Percentiles rank a stretch among this genome's conserved stretches.
Evolutionary conservation across 2,888 invertebrate species (phyloP).

Genomic region (Latheticus oryzae): DNA sequence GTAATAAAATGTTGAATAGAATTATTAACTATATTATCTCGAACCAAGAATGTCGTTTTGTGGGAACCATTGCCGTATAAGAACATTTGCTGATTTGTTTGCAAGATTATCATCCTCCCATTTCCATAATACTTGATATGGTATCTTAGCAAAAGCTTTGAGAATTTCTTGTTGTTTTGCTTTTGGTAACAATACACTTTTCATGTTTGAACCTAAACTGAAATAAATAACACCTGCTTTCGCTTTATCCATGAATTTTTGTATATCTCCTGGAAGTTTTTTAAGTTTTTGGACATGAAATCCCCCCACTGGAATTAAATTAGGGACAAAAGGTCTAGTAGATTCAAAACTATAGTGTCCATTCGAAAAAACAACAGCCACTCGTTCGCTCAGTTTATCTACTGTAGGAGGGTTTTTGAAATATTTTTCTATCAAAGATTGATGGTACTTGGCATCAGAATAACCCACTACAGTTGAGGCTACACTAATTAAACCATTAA

Average conservation of each 20-base stretch:
- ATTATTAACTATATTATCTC: too few relatives aligned
- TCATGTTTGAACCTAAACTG: slow-evolving; percentile 47
- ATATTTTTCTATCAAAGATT: slow-evolving; percentile 46
- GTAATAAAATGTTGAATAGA: too few relatives aligned
- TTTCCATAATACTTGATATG: slow-evolving; percentile 76
- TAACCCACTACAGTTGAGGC: slow-evolving; percentile 28
- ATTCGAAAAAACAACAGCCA: slow-evolving; percentile 54
- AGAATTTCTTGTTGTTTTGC: slow-evolving; percentile 62
- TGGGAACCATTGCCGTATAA: slow-evolving; percentile 74
- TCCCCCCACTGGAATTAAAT: slow-evolving; percentile 57
- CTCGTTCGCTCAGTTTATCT: slow-evolving; percentile 46
- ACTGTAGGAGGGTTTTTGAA: slow-evolving; percentile 53
- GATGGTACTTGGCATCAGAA: slow-evolving; percentile 37
- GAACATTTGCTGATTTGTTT: slow-evolving; percentile 70
- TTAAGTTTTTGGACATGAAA: slow-evolving; percentile 50
- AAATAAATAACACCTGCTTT: slow-evolving; percentile 53
- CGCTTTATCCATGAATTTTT: slow-evolving; percentile 49
- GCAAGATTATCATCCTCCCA: slow-evolving; percentile 67
- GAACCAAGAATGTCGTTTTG: slow-evolving; percentile 65
- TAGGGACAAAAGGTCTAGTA: slow-evolving; percentile 55
- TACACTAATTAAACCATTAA: slow-evolving; percentile 24
- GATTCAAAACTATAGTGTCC: slow-evolving; percentile 54
- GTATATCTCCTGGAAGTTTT: slow-evolving; percentile 39
- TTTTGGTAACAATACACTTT: slow-evolving; percentile 47
- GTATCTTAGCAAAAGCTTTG: slow-evolving; percentile 69